Evolutionary conservation across 2,113 vertebrate genomes (phyloP), one percentile per base, ranked within the genome.

Genomic region (Pituophis catenifer): DNA sequence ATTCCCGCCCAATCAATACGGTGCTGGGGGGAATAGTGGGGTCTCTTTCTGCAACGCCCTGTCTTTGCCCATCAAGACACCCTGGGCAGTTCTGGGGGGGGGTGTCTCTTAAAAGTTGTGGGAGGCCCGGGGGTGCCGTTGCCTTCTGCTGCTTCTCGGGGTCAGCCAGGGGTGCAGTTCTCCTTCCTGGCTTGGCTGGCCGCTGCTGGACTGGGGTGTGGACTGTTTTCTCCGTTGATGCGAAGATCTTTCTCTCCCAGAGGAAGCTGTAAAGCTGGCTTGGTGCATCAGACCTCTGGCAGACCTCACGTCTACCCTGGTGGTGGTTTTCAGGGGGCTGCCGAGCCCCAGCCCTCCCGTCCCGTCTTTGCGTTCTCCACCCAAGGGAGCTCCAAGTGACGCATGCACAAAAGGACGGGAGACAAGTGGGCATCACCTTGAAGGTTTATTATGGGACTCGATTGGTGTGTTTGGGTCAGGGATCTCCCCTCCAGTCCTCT

Each of bases 11-110:
- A n/a, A 6, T 15, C 29, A 13, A 3, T 44, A 21, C 1, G 33
- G 33, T 0, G 0, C 8, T 81, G 8, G 15, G 8, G 33, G 17
- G 17, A 9, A 33, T 2, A 19, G 2, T 19, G 70, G 2, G 7
- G 15, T 17, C 26, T 11, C 65, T 75, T 0, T 8, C 13, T 81
- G 70, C n/a, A 38, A 3, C 2, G 70, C n/a, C 2, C n/a, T 15
- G 2, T 75, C n/a, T 75, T 75, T 38, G n/a, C 33, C 70, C n/a
- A 2, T 8, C 7, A 7, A 15, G 70, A 75, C 70, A 33, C n/a
- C n/a, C 65, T 2, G 17, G 70, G 70, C n/a, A 81, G 33, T 38
- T 38, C 70, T n/a, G 15, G 15, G 15, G 33, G 15, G 1, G 2
- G 6, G 55, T 5, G 19, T 21, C 38, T 21, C 17, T 81, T 81